Base-by-base conservation (phyloP, 2,797 vertebrate genomes). In the Helarctos malayanus region DNA sequence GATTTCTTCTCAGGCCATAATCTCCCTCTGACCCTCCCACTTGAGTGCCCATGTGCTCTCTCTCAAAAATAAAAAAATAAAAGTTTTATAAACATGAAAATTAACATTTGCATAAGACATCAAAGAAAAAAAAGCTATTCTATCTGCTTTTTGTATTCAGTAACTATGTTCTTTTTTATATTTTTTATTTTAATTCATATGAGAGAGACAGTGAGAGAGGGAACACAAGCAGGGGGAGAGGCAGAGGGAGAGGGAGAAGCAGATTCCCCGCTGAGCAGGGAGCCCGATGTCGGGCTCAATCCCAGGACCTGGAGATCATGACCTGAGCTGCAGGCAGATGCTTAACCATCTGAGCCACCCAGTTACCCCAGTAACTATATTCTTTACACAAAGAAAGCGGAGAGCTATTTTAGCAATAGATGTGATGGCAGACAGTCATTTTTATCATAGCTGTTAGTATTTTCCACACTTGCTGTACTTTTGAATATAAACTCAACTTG, bases 61-160 rank as follows among this genome's bases (percentile, higher is more conserved):
- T 65, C 63, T 65, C 61, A 63, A 63, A 63, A n/a, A 65, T 16
- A 63, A 63, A 63, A 63, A 14, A 63, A 32, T 57, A 68, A 91
- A 87, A 89, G 47, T 84, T 90, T 97, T 80, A 71, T 71, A 71
- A 81, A 82, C 68, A 63, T 84, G 81, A 87, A 94, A 86, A 87
- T 87, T 69, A 79, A 35, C 1, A 80, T 93, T 87, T 96, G 56
- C 61, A 91, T 86, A 76, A 81, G 83, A 27, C 73, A 73, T 52
- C 35, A 89, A 95, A 87, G 54, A 6, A 76, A 75, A 78, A 54
- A 54, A 19, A 27, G 18, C 57, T 81, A 15, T 35, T 73, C 35
- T 83, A 45, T 76, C 91, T 89, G 59, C 41, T 89, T 49, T 89
- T 78, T 59, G 3, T 82, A 38, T 89, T 96, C 59, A 73, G 14